Evolutionary conservation across 2,888 invertebrate genomes (phyloP).

Genomic region (Aphodius sticticus): DNA sequence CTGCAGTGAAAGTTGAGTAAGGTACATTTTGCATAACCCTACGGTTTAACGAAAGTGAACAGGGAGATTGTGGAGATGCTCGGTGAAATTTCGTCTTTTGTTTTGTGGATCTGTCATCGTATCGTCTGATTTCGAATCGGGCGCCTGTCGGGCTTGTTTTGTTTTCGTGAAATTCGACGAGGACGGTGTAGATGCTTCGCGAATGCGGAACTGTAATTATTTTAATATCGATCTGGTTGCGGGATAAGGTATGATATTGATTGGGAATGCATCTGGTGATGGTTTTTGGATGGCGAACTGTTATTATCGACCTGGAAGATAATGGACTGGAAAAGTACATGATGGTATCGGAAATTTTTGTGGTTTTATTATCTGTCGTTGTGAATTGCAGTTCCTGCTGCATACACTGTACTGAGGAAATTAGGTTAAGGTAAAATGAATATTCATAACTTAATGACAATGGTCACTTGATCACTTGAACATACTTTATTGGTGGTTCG

Average conservation of each 20-base stretch:
- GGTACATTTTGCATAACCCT: neutral
- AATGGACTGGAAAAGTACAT: neutral
- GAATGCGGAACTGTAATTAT: slow-evolving; percentile 4
- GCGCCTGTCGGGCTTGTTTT: neutral
- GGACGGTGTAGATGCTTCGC: neutral
- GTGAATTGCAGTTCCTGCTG: neutral
- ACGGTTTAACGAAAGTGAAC: neutral
- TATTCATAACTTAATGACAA: neutral
- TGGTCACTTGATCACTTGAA: too few relatives aligned
- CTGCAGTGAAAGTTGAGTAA: neutral
- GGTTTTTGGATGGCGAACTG: neutral
- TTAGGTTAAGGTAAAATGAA: neutral
- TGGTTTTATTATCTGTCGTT: neutral
- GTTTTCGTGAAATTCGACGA: neutral
- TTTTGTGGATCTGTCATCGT: neutral
- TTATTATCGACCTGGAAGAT: neutral
- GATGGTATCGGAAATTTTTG: neutral
- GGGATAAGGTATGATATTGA: neutral
- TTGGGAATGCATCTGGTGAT: neutral
- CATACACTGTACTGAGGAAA: neutral
- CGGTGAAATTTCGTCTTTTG: neutral
- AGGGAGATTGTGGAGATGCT: neutral
- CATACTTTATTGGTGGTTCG: too few relatives aligned
- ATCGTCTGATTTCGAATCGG: neutral
- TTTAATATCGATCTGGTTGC: neutral